Percentiles rank a stretch among this genome's conserved stretches.
Conservation (phyloP, 2,888 invertebrate genomes). For the Diploptera punctata region DNA sequence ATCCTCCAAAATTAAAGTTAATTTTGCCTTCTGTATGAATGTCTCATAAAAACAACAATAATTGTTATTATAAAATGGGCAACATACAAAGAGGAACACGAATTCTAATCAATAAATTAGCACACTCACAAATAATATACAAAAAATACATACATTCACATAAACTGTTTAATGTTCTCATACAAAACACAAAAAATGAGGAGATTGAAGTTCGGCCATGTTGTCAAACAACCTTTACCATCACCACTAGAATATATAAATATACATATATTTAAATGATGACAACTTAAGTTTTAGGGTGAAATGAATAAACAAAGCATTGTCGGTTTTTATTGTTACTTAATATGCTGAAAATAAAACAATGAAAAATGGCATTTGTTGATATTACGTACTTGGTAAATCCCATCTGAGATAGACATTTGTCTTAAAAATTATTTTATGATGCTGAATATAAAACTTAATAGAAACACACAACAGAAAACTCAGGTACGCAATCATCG, state of each 20-base stretch:
- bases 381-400: conserved; percentile 10
- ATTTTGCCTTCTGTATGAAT: no score
- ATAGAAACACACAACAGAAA: conserved; percentile 9
- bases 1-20: no score
- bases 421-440: conserved; percentile 2
- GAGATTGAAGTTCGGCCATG: conserved; percentile 13
- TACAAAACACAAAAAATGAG: conserved; percentile 17
- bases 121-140: conserved; percentile 16
- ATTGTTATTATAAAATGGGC: conserved; percentile 11
- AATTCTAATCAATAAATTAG: conserved; percentile 28
- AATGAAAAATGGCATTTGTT: neutral
- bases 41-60: conserved; percentile 6
- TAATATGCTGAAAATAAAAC: conserved; percentile 22
- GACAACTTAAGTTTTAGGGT: neutral
- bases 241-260: conserved; percentile 34
- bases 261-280: conserved; percentile 28
- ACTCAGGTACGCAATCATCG: conserved; percentile 17
- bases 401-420: neutral
- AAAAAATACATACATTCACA: conserved; percentile 16
- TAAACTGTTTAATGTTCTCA: conserved; percentile 21
- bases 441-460: no score
- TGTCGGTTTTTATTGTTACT: conserved; percentile 20
- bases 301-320: conserved; percentile 21
- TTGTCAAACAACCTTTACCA: conserved; percentile 23
- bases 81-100: conserved; percentile 23